These are phyloP conservation scores for Erythrolamprus reginae DNA, from an alignment of 2,113 vertebrate species.

Conservation along the genomic window DNA sequence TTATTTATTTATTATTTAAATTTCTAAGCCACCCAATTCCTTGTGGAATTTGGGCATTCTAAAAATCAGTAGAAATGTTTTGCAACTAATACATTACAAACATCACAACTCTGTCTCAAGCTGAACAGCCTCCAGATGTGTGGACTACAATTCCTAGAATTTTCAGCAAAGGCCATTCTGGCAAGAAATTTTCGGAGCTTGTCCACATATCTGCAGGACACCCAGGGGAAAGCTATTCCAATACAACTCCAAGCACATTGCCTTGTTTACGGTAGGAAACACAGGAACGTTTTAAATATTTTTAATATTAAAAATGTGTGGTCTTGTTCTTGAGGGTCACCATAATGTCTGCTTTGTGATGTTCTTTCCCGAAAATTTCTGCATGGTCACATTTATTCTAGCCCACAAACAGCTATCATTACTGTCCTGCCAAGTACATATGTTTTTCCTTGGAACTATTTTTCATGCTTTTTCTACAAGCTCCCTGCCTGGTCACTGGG, in stretches of 20 bases:
- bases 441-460: conserved; percentile 3
- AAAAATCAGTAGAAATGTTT: background rate
- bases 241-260: background rate
- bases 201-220: background rate
- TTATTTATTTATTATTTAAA: too few relatives aligned
- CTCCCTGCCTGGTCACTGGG: background rate
- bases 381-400: background rate
- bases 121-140: background rate
- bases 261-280: background rate
- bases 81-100: background rate
- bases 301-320: background rate
- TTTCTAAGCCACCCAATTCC: too few relatives aligned
- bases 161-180: background rate
- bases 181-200: background rate
- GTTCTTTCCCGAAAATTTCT: background rate
- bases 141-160: background rate
- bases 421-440: background rate
- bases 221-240: background rate
- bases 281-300: background rate
- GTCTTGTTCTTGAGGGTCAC: background rate
- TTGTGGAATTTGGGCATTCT: too few relatives aligned
- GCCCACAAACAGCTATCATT: background rate
- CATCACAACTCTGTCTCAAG: background rate
- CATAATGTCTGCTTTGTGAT: background rate
- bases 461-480: background rate